Conservation (phyloP, 2,888 invertebrate species). For the Caenorhabditis sp. region DNA sequence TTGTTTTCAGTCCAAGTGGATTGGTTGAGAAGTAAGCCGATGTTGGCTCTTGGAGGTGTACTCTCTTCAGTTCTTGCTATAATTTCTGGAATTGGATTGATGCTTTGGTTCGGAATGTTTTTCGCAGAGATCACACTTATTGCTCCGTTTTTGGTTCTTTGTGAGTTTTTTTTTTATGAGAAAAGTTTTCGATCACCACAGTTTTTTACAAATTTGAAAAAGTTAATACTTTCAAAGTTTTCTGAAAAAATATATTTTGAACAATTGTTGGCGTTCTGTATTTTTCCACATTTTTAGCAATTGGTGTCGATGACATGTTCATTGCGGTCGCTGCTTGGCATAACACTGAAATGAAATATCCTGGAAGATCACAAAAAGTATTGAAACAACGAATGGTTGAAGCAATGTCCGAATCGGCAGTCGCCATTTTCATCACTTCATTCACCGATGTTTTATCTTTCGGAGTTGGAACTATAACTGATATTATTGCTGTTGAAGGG, state of each 20-base stretch:
- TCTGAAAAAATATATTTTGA: too few relatives aligned
- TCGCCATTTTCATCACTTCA: constrained; percentile 92
- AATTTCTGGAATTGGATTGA: constrained; percentile 85
- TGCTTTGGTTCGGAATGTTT: constrained; percentile 87
- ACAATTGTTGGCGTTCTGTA: too few relatives aligned
- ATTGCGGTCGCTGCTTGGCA: constrained; percentile 95
- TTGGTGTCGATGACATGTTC: constrained; percentile 94
- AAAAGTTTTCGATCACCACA: too few relatives aligned
- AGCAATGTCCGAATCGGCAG: constrained; percentile 89
- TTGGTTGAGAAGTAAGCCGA: constrained; percentile 78
- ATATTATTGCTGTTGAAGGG: constrained; percentile 90
- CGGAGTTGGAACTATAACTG: constrained; percentile 89
- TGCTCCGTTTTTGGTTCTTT: constrained; percentile 85
- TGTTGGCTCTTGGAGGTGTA: constrained; percentile 88
- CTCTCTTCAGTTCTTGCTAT: constrained; percentile 90
- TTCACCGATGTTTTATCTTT: constrained; percentile 85
- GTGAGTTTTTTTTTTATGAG: too few relatives aligned
- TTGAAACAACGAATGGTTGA: constrained; percentile 87
- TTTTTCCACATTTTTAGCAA: constrained; percentile 77
- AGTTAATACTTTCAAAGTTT: too few relatives aligned
- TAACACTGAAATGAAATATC: constrained; percentile 77
- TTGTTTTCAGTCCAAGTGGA: constrained; percentile 57
- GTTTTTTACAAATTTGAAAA: too few relatives aligned
- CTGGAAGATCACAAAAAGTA: constrained; percentile 44
- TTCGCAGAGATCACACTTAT: constrained; percentile 93